These are phyloP conservation scores for Vanacampus margaritifer DNA, from an alignment of 2,113 vertebrate species.

Conservation along the genomic window DNA sequence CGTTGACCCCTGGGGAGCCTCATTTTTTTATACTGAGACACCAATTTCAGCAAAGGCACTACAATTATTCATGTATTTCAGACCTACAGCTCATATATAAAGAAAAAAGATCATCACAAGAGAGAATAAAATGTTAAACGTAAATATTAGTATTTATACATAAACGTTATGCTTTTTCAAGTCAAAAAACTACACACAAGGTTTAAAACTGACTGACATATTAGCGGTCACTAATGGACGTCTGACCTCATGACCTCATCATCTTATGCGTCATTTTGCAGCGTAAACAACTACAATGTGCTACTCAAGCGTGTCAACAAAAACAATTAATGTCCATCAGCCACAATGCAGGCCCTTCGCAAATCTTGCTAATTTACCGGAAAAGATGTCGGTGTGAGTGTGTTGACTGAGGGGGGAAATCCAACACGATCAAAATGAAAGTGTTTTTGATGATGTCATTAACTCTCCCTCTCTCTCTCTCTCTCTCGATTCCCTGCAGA, in stretches of 20 bases:
- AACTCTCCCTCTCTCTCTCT: slow-evolving; percentile 23
- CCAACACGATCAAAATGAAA: not conserved
- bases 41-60: not conserved
- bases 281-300: not conserved
- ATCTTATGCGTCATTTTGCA: not conserved
- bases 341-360: not conserved
- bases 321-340: not conserved
- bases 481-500: slow-evolving; percentile 67
- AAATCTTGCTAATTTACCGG: not conserved
- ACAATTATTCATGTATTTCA: no score
- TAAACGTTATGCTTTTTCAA: no score
- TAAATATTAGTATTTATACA: no score
- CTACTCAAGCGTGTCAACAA: not conserved
- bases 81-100: no score
- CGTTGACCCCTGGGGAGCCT: not conserved
- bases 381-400: not conserved
- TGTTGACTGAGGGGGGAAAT: not conserved
- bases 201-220: not conserved
- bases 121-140: no score
- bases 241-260: not conserved
- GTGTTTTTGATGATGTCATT: slow-evolving; percentile 15
- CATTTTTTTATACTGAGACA: not conserved
- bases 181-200: not conserved
- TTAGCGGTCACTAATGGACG: not conserved
- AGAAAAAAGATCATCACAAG: no score